Conservation (phyloP, 2,113 vertebrate genomes). For the Notechis scutatus region DNA sequence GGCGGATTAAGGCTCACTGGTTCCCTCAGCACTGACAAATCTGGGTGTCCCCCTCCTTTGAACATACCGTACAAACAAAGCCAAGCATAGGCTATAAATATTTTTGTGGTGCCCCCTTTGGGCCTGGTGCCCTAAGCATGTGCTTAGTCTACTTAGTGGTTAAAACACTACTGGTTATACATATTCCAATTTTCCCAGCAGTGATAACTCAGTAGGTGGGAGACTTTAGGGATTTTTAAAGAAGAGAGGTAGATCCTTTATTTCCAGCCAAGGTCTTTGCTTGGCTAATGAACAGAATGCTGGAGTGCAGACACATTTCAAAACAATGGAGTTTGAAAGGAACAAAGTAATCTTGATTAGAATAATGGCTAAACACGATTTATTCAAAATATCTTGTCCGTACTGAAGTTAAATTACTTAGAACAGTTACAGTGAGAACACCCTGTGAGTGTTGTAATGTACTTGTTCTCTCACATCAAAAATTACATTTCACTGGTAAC, state of each 20-base stretch:
- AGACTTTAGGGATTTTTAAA: background rate
- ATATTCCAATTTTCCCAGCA: background rate
- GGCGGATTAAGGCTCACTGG: no score
- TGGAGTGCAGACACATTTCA: background rate
- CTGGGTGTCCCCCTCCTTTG: no score
- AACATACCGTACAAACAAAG: no score
- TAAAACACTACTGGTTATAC: no score
- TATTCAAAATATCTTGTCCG: background rate
- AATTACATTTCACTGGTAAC: background rate
- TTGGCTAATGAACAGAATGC: background rate
- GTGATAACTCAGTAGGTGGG: background rate
- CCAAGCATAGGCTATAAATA: no score
- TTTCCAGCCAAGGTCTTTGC: background rate
- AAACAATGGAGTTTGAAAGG: background rate
- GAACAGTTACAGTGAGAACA: background rate
- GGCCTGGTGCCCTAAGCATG: no score
- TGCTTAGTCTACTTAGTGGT: no score
- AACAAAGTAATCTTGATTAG: background rate
- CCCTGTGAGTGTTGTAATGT: background rate
- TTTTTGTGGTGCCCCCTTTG: no score
- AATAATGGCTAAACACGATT: background rate
- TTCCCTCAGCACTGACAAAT: no score
- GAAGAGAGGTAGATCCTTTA: background rate
- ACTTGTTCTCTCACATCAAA: background rate
- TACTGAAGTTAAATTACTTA: background rate